Evolutionary conservation across 1,140 invertebrate genomes (phyloP), one percentile per base, ranked within the genome.

Genomic region (Cydia splendana): DNA sequence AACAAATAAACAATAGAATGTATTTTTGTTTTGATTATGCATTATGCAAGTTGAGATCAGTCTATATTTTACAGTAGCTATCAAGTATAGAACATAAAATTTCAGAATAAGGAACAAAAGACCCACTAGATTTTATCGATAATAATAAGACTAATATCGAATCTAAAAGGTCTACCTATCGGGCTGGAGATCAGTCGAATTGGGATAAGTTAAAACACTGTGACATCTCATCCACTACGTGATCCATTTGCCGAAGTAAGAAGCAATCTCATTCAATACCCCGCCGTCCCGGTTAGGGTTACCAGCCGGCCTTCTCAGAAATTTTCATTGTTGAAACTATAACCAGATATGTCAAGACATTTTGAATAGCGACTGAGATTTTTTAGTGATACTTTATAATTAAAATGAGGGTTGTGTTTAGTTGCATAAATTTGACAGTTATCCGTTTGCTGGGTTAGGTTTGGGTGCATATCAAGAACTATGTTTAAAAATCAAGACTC

Each of bases 221-320:
- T 93, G 93, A 94, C 93, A 92, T 94, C 92, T 93, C 93, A 93
- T 94, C 92, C 91, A 91, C 88, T 94, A 94, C 93, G 93, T 94
- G 92, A 93, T 94, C 93, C 93, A 94, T 94, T 94, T 93, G 92
- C 90, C 90, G 89, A 91, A 93, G 93, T 94, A 93, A 94, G 93
- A 94, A 93, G 92, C 92, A 93, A 94, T 94, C 93, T 94, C 92
- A 93, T 94, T 93, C 92, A 93, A 94, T 93, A 94, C 92, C 89
- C 87, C 84, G 82, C 85, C 86, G 81, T 82, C 86, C 76, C 77
- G 69, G n/a, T 45, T 30, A 75, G 75, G 78, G 79, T 81, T 80
- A 74, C 73, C 74, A 81, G 79, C 82, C 76, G 51, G 73, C 82
- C 42, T 48, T 15, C 1, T 13, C 4, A 15, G 4, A 13, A 48